A percentile compares a stretch with the other conserved stretches of the same genome.
phyloP scores from a whole-genome alignment of 2,797 vertebrate genomes.

The Pipistrellus kuhlii region DNA sequence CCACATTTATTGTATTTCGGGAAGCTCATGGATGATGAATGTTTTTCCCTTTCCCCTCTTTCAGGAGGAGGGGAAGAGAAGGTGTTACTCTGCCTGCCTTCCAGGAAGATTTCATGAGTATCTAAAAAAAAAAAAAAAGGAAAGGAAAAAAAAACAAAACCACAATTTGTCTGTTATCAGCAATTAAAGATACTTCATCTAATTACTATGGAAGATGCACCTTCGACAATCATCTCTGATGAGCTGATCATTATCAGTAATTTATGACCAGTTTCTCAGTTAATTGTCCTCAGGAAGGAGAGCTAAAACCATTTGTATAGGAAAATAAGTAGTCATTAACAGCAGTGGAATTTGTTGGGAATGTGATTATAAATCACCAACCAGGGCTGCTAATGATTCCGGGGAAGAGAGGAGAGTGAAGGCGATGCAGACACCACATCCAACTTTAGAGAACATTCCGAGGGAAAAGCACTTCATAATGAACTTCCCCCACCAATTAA shows the following conservation, averaged over 20 bases:
- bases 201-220: constrained; percentile 76
- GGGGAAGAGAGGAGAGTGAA: neutral
- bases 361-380: constrained; percentile 73
- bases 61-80: neutral
- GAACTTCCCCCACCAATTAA: constrained; percentile 56
- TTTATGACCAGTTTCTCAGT: constrained; percentile 82
- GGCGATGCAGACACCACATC: neutral
- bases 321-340: constrained; percentile 74
- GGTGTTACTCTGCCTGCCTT: constrained; percentile 52
- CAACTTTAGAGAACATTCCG: neutral
- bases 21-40: constrained; percentile 43
- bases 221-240: constrained; percentile 78
- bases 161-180: constrained; percentile 62
- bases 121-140: neutral
- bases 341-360: constrained; percentile 64
- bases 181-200: constrained; percentile 82
- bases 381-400: constrained; percentile 3
- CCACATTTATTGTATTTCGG: constrained; percentile 66
- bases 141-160: neutral
- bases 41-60: constrained; percentile 11
- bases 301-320: constrained; percentile 68
- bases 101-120: neutral
- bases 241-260: constrained; percentile 84
- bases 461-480: constrained; percentile 38
- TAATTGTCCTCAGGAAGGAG: constrained; percentile 77